A percentile compares a stretch with the other conserved stretches of the same genome.
phyloP scores from a whole-genome alignment of 2,888 invertebrate genomes.

The Calliopum simillimum region DNA sequence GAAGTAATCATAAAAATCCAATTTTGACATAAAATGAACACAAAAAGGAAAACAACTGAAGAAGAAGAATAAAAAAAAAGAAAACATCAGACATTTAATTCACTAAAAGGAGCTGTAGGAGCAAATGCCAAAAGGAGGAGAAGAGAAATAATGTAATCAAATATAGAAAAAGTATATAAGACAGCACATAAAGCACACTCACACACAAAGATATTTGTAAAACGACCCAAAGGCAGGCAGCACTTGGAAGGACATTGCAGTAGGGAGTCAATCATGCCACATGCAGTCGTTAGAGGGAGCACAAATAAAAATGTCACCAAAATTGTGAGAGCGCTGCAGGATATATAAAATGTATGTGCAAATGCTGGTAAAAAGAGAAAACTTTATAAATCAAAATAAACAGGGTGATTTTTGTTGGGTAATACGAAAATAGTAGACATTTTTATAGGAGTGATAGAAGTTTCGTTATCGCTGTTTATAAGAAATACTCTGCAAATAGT shows the following conservation, averaged over 20 bases:
- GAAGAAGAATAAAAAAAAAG: not conserved
- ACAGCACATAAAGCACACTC: not conserved
- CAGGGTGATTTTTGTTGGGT: no score
- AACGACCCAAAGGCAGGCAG: not conserved
- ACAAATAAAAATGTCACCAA: constrained; percentile 31
- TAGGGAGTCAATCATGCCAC: no score
- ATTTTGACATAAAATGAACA: constrained; percentile 4
- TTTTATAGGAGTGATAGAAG: no score
- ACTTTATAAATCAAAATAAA: not conserved
- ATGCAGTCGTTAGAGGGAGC: not conserved
- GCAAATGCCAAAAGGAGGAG: not conserved
- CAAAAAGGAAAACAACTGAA: no score
- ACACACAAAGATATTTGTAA: not conserved
- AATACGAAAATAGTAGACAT: no score
- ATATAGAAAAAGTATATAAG: constrained; percentile 4
- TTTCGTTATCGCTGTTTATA: no score
- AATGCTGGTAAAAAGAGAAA: constrained; percentile 5
- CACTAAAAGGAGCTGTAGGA: not conserved
- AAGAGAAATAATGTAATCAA: not conserved
- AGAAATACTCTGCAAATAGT: no score
- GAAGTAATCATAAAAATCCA: constrained; percentile 29
- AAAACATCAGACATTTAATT: not conserved
- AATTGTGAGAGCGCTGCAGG: constrained; percentile 6
- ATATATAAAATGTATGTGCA: constrained; percentile 16
- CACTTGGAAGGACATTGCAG: no score